Percentiles rank a stretch among this genome's conserved stretches.
Evolutionary conservation across 1,140 invertebrate genomes (phyloP).

Genomic region (Lithobius niger): DNA sequence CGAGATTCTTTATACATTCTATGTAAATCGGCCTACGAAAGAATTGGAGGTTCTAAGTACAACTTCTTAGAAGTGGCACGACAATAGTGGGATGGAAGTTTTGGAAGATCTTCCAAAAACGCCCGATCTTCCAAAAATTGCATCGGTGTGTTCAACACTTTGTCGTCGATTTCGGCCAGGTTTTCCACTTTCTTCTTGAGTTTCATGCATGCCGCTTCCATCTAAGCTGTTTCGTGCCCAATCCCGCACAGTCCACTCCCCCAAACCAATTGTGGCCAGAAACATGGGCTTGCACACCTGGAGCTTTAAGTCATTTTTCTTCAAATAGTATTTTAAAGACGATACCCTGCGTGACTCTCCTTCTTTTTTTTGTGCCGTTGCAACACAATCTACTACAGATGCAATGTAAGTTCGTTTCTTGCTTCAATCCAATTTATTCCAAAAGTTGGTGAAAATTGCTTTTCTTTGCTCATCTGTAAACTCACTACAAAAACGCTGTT

Average conservation of each 20-base stretch:
- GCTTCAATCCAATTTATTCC: background rate
- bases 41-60: slow-evolving; percentile 6
- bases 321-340: background rate
- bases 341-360: background rate
- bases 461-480: background rate
- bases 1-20: background rate
- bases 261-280: slow-evolving; percentile 23
- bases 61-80: background rate
- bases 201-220: slow-evolving; percentile 10
- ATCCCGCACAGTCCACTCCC: slow-evolving; percentile 16
- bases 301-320: background rate
- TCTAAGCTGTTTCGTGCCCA: slow-evolving; percentile 2
- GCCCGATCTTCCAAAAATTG: background rate
- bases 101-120: slow-evolving; percentile 7
- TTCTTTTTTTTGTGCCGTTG: background rate
- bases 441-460: background rate
- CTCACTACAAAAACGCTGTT: background rate
- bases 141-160: background rate
- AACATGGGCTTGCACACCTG: slow-evolving; percentile 27
- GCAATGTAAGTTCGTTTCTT: background rate
- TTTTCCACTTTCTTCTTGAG: background rate
- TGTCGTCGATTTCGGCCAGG: background rate
- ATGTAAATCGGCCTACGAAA: background rate
- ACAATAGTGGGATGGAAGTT: slow-evolving; percentile 6
- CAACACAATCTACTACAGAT: background rate